These are phyloP conservation scores for Haemorhous mexicanus DNA, from an alignment of 2,113 vertebrate genomes.

Conservation along the genomic window DNA sequence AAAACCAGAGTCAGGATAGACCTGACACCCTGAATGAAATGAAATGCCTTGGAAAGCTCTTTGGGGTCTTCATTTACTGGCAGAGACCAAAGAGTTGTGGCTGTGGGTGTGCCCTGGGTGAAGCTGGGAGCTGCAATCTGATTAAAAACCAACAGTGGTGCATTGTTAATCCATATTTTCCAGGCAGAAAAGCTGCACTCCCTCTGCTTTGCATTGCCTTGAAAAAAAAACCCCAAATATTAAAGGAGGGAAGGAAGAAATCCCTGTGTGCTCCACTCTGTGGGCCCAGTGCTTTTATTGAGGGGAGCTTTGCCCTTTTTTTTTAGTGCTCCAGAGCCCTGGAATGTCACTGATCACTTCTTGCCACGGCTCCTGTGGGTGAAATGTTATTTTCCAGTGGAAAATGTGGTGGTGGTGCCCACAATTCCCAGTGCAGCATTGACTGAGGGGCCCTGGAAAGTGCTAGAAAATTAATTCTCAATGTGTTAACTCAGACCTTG, in stretches of 20 bases:
- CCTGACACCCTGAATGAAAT: not conserved
- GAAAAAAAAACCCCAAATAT: not conserved
- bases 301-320: not conserved
- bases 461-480: not conserved
- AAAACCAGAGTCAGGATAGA: too few species aligned
- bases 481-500: not conserved
- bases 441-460: not conserved
- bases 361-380: not conserved
- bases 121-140: conserved; percentile 1
- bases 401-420: not conserved
- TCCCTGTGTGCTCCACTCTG: not conserved
- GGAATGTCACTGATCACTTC: not conserved
- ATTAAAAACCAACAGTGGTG: not conserved
- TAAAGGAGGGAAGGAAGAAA: not conserved
- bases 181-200: not conserved
- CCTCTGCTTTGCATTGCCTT: not conserved
- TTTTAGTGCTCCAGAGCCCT: not conserved
- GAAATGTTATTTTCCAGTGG: not conserved
- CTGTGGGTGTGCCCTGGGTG: not conserved
- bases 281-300: not conserved
- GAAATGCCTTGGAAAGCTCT: conserved; percentile 25
- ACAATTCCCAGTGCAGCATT: accelerated
- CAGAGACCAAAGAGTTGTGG: not conserved
- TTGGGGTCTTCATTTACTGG: conserved; percentile 4
- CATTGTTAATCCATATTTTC: not conserved